These are phyloP conservation scores for Branchipolynoe longqiensis DNA, from an alignment of 2,888 invertebrate genomes.

Conservation along the genomic window DNA sequence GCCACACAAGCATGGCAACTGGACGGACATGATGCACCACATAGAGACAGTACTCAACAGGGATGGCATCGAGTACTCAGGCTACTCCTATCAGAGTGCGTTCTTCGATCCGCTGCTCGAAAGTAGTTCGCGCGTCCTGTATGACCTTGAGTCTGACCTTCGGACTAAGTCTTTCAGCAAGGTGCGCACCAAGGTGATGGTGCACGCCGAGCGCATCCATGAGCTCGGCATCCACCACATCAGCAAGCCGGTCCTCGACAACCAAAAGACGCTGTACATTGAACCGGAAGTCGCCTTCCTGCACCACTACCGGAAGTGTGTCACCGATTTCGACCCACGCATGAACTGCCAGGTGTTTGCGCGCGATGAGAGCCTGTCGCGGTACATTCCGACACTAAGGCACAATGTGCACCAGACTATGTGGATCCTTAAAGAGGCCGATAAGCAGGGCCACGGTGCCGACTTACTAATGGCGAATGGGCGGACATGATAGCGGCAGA, in stretches of 20 bases:
- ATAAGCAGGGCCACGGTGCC: slow-evolving; percentile 13
- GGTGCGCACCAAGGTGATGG: slow-evolving; percentile 80
- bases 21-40: slow-evolving; percentile 65
- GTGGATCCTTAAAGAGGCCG: slow-evolving; percentile 65
- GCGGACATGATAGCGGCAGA: slow-evolving; percentile 41
- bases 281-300: slow-evolving; percentile 72
- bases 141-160: slow-evolving; percentile 71
- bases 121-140: slow-evolving; percentile 63
- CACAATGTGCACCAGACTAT: slow-evolving; percentile 65
- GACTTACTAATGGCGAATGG: not conserved
- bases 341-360: slow-evolving; percentile 67
- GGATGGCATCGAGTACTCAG: slow-evolving; percentile 65
- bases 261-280: slow-evolving; percentile 70
- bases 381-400: slow-evolving; percentile 64
- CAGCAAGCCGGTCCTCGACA: slow-evolving; percentile 78
- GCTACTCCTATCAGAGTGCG: slow-evolving; percentile 77
- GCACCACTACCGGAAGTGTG: slow-evolving; percentile 79
- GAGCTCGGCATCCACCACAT: slow-evolving; percentile 83
- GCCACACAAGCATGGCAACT: slow-evolving; percentile 68
- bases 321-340: slow-evolving; percentile 74
- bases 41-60: slow-evolving; percentile 39
- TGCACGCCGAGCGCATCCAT: slow-evolving; percentile 79
- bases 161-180: slow-evolving; percentile 71
- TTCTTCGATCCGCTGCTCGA: slow-evolving; percentile 75
- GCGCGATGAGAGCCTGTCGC: slow-evolving; percentile 64